A percentile compares a stretch with the other conserved stretches of the same genome.
Evolutionary conservation across 2,888 invertebrate species (phyloP).

Genomic region (Protophormia terraenovae): DNA sequence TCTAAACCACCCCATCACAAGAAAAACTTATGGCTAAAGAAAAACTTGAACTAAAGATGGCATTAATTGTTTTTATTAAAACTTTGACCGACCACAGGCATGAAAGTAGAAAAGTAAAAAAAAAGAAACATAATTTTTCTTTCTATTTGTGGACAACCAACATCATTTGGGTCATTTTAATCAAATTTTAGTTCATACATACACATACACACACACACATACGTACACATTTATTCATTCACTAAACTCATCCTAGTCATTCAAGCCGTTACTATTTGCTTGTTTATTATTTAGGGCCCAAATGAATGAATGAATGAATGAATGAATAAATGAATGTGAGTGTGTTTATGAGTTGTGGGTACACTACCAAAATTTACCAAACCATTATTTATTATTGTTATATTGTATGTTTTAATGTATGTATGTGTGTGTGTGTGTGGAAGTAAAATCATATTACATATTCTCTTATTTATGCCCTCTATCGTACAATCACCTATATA

Average conservation of each 20-base stretch:
- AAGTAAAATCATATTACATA: not conserved
- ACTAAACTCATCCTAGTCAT: too few relatives aligned
- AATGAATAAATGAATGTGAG: not conserved
- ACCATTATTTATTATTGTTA: conserved; percentile 21
- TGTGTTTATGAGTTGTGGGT: conserved; percentile 18
- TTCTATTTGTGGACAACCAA: not conserved
- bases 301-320: not conserved
- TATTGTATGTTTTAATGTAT: too few relatives aligned
- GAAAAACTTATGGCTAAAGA: not conserved
- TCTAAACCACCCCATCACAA: not conserved
- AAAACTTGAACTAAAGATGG: not conserved
- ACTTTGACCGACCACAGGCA: conserved; percentile 21
- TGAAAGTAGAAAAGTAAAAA: not conserved
- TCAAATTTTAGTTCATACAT: not conserved
- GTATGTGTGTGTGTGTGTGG: too few relatives aligned
- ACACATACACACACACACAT: not conserved
- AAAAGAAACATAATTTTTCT: not conserved
- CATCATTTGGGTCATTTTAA: conserved; percentile 29
- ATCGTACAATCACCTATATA: not conserved
- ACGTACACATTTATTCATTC: not conserved
- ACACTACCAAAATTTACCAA: not conserved
- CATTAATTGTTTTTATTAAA: conserved; percentile 60
- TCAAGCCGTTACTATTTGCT: not conserved
- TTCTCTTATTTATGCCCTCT: not conserved
- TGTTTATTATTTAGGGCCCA: too few relatives aligned